Evolutionary conservation across 2,113 vertebrate genomes (phyloP), one percentile per base, ranked within the genome.

Genomic region (Perca flavescens): DNA sequence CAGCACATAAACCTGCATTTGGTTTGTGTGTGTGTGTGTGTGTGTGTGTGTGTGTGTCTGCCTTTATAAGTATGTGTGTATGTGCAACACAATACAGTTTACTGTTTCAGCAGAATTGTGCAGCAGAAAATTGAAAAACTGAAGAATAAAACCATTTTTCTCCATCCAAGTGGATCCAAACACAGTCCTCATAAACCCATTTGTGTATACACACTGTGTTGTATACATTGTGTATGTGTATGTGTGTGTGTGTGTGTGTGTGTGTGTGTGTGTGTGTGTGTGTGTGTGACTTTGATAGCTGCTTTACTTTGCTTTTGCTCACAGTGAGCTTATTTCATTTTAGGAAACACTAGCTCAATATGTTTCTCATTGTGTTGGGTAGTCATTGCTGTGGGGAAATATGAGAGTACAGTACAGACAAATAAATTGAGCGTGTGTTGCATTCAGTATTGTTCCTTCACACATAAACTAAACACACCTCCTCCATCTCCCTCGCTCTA

Each of bases 51-150:
- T 52, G 54, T 67, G 34, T 34, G 34, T 28, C 28, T 28, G 28
- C 28, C 28, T 28, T 68, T 22, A 49, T 50, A 25, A 25, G 43
- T 6, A 16, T 58, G 47, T 72, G 66, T 47, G 28, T 67, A 16
- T 61, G 72, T 53, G 47, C 57, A 43, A 70, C 63, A 80, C 56
- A 76, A 66, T n/a, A 14, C 54, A 71, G 15, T 66, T 70, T 65
- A 75, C 77, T 17, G 47, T 75, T 84, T 84, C 77, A 80, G 84
- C 82, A 87, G 49, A 87, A 77, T 19, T 84, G 60, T 57, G 36
- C 47, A 49, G 71, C 72, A 81, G 67, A 86, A 77, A 86, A 82
- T 46, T 82, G 77, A 87, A 81, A 82, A 86, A 77, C 36, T 34
- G 21, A 71, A 74, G 52, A 79, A 65, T 52, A 60, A 54, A 81